These are phyloP conservation scores for Pollimyrus isidori DNA, from an alignment of 2,113 vertebrate species.

Conservation along the genomic window DNA sequence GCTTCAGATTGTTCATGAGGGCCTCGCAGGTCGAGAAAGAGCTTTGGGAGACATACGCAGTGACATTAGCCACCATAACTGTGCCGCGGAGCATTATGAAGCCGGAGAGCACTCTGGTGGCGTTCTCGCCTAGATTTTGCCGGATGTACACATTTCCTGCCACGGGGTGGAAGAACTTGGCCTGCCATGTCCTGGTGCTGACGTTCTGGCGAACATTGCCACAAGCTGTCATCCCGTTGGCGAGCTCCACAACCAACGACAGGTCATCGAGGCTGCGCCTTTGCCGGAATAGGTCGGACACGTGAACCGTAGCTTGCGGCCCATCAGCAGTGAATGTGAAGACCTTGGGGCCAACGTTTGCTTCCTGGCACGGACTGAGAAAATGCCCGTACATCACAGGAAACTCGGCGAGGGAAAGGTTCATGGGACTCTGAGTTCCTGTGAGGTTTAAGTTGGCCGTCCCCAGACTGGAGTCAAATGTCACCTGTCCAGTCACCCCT, in stretches of 20 bases:
- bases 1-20: constrained; percentile 35
- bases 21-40: constrained; percentile 37
- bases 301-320: constrained; percentile 9
- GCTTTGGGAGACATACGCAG: constrained; percentile 37
- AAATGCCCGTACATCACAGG: constrained; percentile 63
- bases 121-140: constrained; percentile 17
- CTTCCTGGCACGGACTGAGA: constrained; percentile 50
- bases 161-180: constrained; percentile 49
- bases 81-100: constrained; percentile 39
- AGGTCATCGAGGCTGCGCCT: constrained; percentile 49
- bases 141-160: constrained; percentile 63
- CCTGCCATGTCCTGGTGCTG: constrained; percentile 43
- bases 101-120: constrained; percentile 46
- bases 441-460: constrained; percentile 44
- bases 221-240: constrained; percentile 48
- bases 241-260: constrained; percentile 54
- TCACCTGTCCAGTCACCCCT: constrained; percentile 55
- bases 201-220: constrained; percentile 41
- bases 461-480: constrained; percentile 42
- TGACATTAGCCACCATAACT: constrained; percentile 26
- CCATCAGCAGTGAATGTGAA: constrained; percentile 35
- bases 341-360: constrained; percentile 46
- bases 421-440: constrained; percentile 40
- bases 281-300: constrained; percentile 37
- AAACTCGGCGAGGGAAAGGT: constrained; percentile 53